Conservation (phyloP, 2,888 invertebrate genomes). For the Acanthacorydalis orientalis region DNA sequence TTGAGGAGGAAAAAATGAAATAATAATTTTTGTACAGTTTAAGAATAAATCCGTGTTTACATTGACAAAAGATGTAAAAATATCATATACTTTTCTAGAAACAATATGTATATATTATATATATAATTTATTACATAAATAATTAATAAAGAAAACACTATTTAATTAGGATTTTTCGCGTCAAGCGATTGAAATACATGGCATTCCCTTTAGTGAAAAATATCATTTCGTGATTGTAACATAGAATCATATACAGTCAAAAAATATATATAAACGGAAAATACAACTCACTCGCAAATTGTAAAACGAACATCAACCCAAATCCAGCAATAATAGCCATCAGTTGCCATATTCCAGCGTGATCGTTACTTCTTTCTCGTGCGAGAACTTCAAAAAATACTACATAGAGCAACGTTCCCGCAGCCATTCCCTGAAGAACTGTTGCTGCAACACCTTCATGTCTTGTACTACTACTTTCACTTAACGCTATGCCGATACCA, state of each 20-base stretch:
- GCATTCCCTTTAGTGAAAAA: too few relatives aligned
- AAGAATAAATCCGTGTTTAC: too few relatives aligned
- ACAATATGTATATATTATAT: too few relatives aligned
- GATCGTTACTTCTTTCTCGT: slow-evolving; percentile 41
- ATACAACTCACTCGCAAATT: slow-evolving; percentile 23
- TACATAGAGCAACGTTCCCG: slow-evolving; percentile 63
- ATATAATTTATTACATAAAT: too few relatives aligned
- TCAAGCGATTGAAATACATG: too few relatives aligned
- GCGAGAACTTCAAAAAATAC: slow-evolving; percentile 71
- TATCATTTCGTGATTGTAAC: background rate
- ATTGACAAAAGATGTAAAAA: too few relatives aligned
- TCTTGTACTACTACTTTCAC: slow-evolving; percentile 20
- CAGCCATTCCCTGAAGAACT: slow-evolving; percentile 53
- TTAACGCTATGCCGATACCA: slow-evolving; percentile 39
- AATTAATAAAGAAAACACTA: too few relatives aligned
- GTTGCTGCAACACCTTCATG: slow-evolving; percentile 30
- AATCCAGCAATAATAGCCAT: slow-evolving; percentile 38
- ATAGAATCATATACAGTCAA: background rate
- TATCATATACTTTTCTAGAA: too few relatives aligned
- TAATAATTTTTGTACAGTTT: too few relatives aligned
- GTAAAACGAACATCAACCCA: slow-evolving; percentile 35
- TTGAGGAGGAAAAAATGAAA: too few relatives aligned
- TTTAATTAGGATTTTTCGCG: too few relatives aligned
- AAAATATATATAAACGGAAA: background rate
- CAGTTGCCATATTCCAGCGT: slow-evolving; percentile 37